Conservation (phyloP, 2,113 vertebrate species). For the Sapajus apella region DNA sequence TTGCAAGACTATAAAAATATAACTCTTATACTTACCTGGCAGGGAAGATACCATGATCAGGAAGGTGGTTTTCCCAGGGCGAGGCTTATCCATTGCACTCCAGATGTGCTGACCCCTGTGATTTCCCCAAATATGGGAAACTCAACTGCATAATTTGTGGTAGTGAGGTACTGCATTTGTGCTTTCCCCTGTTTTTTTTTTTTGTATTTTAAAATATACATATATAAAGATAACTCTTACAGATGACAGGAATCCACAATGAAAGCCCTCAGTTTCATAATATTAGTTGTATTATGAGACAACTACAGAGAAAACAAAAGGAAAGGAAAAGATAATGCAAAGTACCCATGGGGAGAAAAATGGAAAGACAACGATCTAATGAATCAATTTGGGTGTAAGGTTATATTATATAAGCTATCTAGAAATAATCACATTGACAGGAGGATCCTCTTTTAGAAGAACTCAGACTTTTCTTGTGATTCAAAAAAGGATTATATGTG, state of each 20-base stretch:
- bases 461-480: constrained; percentile 17
- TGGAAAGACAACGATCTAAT: not conserved
- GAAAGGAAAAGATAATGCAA: not conserved
- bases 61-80: no score
- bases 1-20: not conserved
- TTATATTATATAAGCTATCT: not conserved
- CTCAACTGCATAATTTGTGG: no score
- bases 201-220: no score
- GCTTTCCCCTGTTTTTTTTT: no score
- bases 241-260: not conserved
- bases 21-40: not conserved
- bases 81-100: no score
- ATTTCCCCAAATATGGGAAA: no score
- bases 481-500: constrained; percentile 17
- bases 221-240: not conserved
- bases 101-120: no score
- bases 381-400: not conserved
- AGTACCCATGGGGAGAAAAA: not conserved
- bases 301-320: not conserved
- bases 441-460: not conserved
- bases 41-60: no score
- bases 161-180: no score
- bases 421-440: not conserved
- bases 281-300: not conserved
- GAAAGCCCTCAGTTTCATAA: not conserved